Evolutionary conservation across 2,888 invertebrate species (phyloP).

Genomic region (Hydraecia micacea): DNA sequence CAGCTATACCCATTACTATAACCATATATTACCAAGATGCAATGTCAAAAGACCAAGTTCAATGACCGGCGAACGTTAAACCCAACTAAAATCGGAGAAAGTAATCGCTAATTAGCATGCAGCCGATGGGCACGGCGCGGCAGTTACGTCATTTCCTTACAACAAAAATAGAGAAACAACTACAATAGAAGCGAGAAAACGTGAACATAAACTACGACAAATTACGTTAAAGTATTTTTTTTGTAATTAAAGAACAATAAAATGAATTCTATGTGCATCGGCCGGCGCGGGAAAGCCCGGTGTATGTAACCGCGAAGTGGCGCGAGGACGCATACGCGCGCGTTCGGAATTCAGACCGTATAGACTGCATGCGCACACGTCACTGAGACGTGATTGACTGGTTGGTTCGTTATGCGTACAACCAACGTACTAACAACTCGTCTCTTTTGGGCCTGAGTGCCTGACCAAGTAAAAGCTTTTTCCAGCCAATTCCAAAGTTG

Average conservation of each 20-base stretch:
- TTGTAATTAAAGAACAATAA: conserved; percentile 43
- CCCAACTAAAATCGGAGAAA: conserved; percentile 75
- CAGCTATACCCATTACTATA: background rate
- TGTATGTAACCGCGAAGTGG: conserved; percentile 74
- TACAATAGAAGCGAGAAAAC: conserved; percentile 37
- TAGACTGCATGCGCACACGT: conserved; percentile 59
- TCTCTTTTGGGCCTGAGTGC: conserved; percentile 16
- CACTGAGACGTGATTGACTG: conserved; percentile 61
- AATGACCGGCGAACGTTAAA: conserved; percentile 57
- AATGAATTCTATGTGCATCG: conserved; percentile 63
- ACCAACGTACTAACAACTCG: conserved; percentile 16
- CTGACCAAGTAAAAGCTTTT: conserved; percentile 30
- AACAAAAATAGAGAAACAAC: conserved; percentile 56
- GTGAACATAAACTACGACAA: conserved; percentile 19
- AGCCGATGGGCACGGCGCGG: conserved; percentile 69
- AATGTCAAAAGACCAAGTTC: conserved; percentile 60
- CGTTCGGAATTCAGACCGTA: conserved; percentile 68
- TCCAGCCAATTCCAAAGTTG: conserved; percentile 33
- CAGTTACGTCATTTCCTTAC: conserved; percentile 73
- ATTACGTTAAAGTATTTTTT: conserved; percentile 16
- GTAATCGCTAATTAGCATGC: conserved; percentile 79
- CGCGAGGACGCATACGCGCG: conserved; percentile 78
- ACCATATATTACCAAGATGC: conserved; percentile 10
- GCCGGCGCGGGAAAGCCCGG: conserved; percentile 72
- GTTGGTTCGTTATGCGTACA: conserved; percentile 35